Base-by-base conservation (phyloP, 2,113 vertebrate species). In the Eublepharis macularius region DNA sequence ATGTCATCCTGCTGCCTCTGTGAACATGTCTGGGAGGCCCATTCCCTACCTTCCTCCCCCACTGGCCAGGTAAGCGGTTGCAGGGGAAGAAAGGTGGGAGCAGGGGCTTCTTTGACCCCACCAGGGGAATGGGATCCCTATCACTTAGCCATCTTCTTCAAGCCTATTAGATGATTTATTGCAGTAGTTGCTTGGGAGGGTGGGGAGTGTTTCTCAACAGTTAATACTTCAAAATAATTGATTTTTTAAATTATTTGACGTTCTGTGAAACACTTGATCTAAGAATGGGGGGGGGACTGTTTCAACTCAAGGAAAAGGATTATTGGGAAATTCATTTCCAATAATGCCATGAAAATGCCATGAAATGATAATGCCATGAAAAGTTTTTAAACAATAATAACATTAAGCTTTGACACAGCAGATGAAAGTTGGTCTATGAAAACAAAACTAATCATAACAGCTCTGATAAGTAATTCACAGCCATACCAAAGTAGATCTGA, bases 171-270 rank as follows among this genome's bases (percentile, higher is more conserved):
- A 86, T 91, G 87, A 24, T 82, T 92, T 87, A 92, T 91, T 93
- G 32, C 4, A 65, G 26, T 6, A 63, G 43, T 79, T 63, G 12
- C 32, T 65, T 63, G 36, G 24, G 36, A 26, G 21, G 2, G 29
- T 8, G 39, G 63, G 26, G 26, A 11, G 24, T 9, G 14, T 16
- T 80, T 12, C 29, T 26, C 16, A 14, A 34, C 32, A 80, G 86
- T 87, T 81, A 94, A 82, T 87, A 91, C 91, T 96, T 95, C 94
- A 94, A 94, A 97, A 91, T 89, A 85, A 85, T 94, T 92, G 43
- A 49, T n/a, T n/a, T 75, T 93, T 79, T 92, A 89, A 88, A 93
- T 85, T 94, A 80, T 94, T 93, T 90, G 93, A 90, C 84, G 90
- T 80, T 94, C 88, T 89, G 76, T n/a, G 75, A 82, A 89, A 93